Evolutionary conservation across 2,113 vertebrate genomes (phyloP).

Genomic region (Charadrius vociferus): DNA sequence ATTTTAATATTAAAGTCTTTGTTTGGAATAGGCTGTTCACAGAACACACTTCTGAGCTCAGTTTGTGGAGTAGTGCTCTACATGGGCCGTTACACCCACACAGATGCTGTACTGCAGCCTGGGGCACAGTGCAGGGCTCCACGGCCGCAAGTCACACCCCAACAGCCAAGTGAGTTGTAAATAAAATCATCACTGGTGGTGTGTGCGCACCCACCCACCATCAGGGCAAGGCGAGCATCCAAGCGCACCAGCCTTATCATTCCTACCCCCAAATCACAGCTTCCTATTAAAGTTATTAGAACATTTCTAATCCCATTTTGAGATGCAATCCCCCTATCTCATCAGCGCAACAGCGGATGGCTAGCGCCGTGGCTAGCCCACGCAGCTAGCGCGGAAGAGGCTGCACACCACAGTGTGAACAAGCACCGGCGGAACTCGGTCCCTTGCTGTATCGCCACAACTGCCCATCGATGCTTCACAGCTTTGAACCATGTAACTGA

Average conservation of each 20-base stretch:
- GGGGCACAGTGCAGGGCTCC: background rate
- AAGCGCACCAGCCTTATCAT: too few relatives aligned
- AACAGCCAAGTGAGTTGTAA: background rate
- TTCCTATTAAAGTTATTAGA: background rate
- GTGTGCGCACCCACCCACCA: background rate
- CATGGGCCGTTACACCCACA: too few relatives aligned
- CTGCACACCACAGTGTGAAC: rapidly evolving
- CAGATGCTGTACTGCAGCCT: too few relatives aligned
- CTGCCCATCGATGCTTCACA: rapidly evolving
- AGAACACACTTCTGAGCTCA: background rate
- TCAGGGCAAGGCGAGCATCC: background rate
- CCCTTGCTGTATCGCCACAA: background rate
- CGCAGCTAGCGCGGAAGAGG: background rate
- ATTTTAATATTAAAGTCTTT: slow-evolving; percentile 65
- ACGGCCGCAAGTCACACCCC: background rate
- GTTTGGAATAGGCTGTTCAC: slow-evolving; percentile 12
- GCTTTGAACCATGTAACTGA: background rate
- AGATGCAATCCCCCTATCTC: background rate
- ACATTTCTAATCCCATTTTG: background rate
- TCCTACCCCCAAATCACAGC: background rate
- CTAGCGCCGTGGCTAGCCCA: too few relatives aligned
- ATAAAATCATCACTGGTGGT: rapidly evolving
- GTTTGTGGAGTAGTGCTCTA: background rate
- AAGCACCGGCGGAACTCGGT: rapidly evolving
- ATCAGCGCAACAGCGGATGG: rapidly evolving